Percentiles rank a stretch among this genome's conserved stretches.
These are phyloP conservation scores for Pempheris klunzingeri DNA, from an alignment of 2,797 vertebrate genomes.

Conservation along the genomic window DNA sequence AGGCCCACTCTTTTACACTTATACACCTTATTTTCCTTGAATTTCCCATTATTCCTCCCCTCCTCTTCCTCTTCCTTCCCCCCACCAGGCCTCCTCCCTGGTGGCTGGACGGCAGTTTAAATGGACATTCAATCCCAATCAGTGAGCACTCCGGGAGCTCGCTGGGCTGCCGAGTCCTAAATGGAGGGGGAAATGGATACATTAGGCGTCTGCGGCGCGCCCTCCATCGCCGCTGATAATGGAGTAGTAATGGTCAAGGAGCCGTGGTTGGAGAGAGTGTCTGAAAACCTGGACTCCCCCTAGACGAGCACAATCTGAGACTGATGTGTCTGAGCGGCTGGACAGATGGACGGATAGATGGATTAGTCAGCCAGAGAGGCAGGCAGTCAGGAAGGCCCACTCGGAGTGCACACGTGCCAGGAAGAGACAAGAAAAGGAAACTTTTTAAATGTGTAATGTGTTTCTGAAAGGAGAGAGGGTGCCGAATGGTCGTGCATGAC, in stretches of 20 bases:
- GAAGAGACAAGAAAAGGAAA: conserved; percentile 28
- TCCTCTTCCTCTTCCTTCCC: conserved; percentile 20
- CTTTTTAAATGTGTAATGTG: conserved; percentile 43
- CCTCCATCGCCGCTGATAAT: conserved; percentile 82
- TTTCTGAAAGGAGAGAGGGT: conserved; percentile 39
- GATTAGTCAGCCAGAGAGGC: not conserved
- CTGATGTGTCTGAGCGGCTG: conserved; percentile 68
- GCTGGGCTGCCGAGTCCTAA: conserved; percentile 79
- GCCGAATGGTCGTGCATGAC: conserved; percentile 44
- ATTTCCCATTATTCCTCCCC: conserved; percentile 61
- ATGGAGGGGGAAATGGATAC: conserved; percentile 86
- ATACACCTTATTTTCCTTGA: conserved; percentile 50
- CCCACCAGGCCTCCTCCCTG: conserved; percentile 49
- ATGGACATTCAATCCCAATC: conserved; percentile 88
- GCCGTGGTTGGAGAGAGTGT: conserved; percentile 72
- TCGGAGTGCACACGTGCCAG: conserved; percentile 17
- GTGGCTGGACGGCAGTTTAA: conserved; percentile 82
- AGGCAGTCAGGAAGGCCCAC: conserved; percentile 6
- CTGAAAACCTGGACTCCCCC: conserved; percentile 76
- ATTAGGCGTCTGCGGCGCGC: conserved; percentile 83
- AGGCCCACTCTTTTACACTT: conserved; percentile 40
- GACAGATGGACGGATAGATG: conserved; percentile 21
- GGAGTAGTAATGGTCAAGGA: conserved; percentile 86
- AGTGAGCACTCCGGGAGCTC: conserved; percentile 82
- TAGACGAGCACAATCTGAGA: conserved; percentile 56